Conservation (phyloP, 1,140 invertebrate species). For the Pollicipes pollicipes region DNA sequence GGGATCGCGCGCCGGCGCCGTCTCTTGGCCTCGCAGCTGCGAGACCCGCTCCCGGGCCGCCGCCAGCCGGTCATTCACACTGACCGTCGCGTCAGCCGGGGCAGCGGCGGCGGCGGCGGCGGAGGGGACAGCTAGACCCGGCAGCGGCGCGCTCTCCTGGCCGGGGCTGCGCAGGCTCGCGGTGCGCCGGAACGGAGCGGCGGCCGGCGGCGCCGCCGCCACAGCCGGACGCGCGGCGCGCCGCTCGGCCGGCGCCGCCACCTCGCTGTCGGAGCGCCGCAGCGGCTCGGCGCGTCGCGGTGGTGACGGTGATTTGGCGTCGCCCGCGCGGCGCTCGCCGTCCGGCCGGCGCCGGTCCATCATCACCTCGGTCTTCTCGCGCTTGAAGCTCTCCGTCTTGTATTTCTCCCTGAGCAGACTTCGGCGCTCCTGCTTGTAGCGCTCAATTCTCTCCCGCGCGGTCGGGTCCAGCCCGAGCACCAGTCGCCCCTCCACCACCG, state of each 20-base stretch:
- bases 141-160: neutral
- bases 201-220: conserved; percentile 12
- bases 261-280: neutral
- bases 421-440: conserved; percentile 78
- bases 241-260: neutral
- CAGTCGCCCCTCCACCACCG: too few species aligned
- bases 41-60: neutral
- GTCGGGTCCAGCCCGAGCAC: conserved; percentile 9
- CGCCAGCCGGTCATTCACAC: neutral
- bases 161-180: neutral
- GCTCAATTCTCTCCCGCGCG: conserved; percentile 45
- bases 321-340: conserved; percentile 10
- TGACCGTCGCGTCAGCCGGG: neutral
- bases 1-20: neutral
- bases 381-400: conserved; percentile 58
- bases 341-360: conserved; percentile 15
- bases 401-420: conserved; percentile 69
- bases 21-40: neutral
- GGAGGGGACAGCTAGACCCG: too few species aligned
- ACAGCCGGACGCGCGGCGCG: conserved; percentile 24
- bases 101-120: too few species aligned
- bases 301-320: conserved; percentile 11
- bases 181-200: neutral
- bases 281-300: conserved; percentile 19
- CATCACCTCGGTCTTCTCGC: conserved; percentile 32